These are phyloP conservation scores for Strix aluco DNA, from an alignment of 2,113 vertebrate genomes.

Conservation along the genomic window DNA sequence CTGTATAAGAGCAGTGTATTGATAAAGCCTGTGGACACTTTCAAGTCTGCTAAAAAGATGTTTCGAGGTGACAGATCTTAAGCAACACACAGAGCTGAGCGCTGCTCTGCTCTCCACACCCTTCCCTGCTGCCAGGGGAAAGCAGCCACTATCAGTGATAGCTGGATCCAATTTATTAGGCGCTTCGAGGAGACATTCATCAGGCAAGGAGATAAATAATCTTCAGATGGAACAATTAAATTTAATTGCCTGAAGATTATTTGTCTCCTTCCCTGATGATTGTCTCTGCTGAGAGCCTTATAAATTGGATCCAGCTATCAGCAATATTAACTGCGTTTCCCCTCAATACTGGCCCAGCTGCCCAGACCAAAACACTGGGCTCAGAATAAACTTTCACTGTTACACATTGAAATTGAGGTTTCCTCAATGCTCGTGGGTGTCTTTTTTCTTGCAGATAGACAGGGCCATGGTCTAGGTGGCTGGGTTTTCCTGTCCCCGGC, in stretches of 20 bases:
- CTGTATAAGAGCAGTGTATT: background rate
- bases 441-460: background rate
- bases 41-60: conserved; percentile 61
- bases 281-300: conserved; percentile 62
- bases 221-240: conserved; percentile 75
- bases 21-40: conserved; percentile 21
- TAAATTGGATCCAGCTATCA: conserved; percentile 76
- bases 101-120: conserved; percentile 53
- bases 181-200: conserved; percentile 64
- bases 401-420: background rate
- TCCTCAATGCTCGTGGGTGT: background rate
- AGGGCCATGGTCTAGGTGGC: background rate
- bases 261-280: conserved; percentile 71
- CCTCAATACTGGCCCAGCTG: conserved; percentile 13
- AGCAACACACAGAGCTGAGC: conserved; percentile 24
- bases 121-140: background rate
- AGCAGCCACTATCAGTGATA: conserved; percentile 55
- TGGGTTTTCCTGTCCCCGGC: background rate
- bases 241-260: conserved; percentile 73
- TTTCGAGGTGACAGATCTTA: conserved; percentile 61
- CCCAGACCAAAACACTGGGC: conserved; percentile 41
- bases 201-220: conserved; percentile 73
- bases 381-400: conserved; percentile 41
- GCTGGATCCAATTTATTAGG: conserved; percentile 73
- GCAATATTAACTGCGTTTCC: conserved; percentile 11